Conservation (phyloP, 1,140 invertebrate genomes). For the Philopotamus ludificatus region DNA sequence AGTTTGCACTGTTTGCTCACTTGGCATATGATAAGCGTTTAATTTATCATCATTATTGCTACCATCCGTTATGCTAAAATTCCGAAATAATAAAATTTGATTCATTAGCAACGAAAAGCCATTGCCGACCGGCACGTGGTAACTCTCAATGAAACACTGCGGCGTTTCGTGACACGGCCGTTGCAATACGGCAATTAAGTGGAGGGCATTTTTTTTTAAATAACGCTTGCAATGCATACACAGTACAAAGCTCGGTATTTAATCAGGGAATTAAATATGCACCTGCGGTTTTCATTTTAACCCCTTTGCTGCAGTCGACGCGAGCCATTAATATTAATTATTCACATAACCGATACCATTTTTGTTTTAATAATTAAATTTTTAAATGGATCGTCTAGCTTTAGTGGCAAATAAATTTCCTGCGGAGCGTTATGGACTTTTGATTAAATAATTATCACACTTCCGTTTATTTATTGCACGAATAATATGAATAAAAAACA, state of each 20-base stretch:
- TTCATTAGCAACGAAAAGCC: background rate
- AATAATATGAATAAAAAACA: no score
- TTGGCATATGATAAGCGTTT: slow-evolving; percentile 18
- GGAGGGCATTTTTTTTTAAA: no score
- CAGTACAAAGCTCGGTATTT: slow-evolving; percentile 1
- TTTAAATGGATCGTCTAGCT: no score
- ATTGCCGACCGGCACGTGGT: background rate
- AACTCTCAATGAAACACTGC: background rate
- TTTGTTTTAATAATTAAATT: no score
- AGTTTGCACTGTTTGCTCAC: slow-evolving; percentile 3
- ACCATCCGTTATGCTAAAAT: background rate
- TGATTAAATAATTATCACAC: background rate
- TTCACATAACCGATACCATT: no score
- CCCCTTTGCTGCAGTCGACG: background rate
- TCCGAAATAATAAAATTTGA: background rate
- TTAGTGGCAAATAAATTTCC: no score
- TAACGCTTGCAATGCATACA: no score
- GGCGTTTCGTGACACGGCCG: slow-evolving; percentile 3
- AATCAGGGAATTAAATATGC: slow-evolving; percentile 11
- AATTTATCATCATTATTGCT: slow-evolving; percentile 21
- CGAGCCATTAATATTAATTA: no score
- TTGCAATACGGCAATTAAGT: slow-evolving; percentile 25
- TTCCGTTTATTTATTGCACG: background rate
- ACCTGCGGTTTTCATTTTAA: slow-evolving; percentile 11
- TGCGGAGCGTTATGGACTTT: background rate